Conservation (phyloP, 1,140 invertebrate genomes). For the Sitodiplosis mosellana region DNA sequence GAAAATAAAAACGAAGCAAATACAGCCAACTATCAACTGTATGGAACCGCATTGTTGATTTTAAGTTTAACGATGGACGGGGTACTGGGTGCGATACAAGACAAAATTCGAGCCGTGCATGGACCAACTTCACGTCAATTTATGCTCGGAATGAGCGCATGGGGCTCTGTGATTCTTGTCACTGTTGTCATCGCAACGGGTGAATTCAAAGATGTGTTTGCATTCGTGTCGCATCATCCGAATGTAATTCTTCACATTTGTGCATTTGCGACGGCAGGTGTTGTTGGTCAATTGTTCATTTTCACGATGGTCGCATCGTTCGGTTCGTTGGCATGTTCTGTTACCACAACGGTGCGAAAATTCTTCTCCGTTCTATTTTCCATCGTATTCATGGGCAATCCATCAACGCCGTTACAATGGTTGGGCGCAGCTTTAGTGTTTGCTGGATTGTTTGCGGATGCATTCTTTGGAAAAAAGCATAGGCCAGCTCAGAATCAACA, state of each 20-base stretch:
- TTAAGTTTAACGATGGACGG: slow-evolving; percentile 83
- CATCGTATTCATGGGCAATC: slow-evolving; percentile 86
- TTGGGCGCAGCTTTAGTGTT: slow-evolving; percentile 81
- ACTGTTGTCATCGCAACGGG: slow-evolving; percentile 58
- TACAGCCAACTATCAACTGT: slow-evolving; percentile 63
- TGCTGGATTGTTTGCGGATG: slow-evolving; percentile 50
- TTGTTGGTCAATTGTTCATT: slow-evolving; percentile 91
- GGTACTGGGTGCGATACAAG: slow-evolving; percentile 68
- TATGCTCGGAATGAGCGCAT: slow-evolving; percentile 92
- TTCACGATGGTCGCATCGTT: slow-evolving; percentile 77
- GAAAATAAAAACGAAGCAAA: slow-evolving; percentile 19
- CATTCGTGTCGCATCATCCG: slow-evolving; percentile 68
- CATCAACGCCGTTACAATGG: slow-evolving; percentile 66
- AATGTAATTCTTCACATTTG: slow-evolving; percentile 53
- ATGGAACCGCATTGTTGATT: slow-evolving; percentile 35
- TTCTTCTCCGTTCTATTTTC: slow-evolving; percentile 94
- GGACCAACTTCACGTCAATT: slow-evolving; percentile 77
- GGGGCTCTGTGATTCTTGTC: slow-evolving; percentile 40
- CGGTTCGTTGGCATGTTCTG: slow-evolving; percentile 87
- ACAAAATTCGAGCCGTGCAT: slow-evolving; percentile 70
- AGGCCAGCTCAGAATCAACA: slow-evolving; percentile 5
- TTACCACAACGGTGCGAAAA: slow-evolving; percentile 93
- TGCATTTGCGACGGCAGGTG: slow-evolving; percentile 61
- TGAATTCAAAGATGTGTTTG: slow-evolving; percentile 63
- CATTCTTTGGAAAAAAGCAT: slow-evolving; percentile 33